Conservation (phyloP, 2,888 invertebrate genomes). For the Halictus ligatus region DNA sequence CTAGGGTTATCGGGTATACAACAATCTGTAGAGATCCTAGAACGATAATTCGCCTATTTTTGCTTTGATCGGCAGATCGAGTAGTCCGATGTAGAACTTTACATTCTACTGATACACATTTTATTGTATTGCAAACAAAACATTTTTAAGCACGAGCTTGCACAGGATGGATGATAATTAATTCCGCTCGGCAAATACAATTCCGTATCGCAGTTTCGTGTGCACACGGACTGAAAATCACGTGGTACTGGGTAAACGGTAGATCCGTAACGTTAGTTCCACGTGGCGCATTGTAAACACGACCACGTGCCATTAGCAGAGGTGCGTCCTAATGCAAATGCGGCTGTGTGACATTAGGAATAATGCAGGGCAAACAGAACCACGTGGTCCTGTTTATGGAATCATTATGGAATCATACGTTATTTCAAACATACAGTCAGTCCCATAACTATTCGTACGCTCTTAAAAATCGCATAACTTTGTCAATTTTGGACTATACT, state of each 20-base stretch:
- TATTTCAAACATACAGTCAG: not conserved
- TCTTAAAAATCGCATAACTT: no score
- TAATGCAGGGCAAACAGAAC: constrained; percentile 20
- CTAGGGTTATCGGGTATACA: no score
- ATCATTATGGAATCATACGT: not conserved
- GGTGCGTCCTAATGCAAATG: constrained; percentile 30
- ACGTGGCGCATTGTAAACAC: constrained; percentile 55
- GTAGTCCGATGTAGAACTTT: no score
- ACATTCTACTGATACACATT: no score
- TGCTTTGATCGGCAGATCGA: no score
- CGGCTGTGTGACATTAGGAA: constrained; percentile 33
- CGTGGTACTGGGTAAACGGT: constrained; percentile 27
- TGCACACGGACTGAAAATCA: constrained; percentile 15
- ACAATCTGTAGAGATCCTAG: no score
- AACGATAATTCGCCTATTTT: no score
- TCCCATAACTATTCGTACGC: no score
- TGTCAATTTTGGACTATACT: no score
- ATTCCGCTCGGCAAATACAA: constrained; percentile 9
- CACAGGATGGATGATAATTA: constrained; percentile 8
- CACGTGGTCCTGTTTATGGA: not conserved
- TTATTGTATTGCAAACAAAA: not conserved
- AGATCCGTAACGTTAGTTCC: constrained; percentile 24
- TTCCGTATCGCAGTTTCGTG: constrained; percentile 7
- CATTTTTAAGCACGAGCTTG: not conserved
- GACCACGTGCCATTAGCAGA: constrained; percentile 44